Base-by-base conservation (phyloP, 2,113 vertebrate genomes). In the Cnemophilus loriae region DNA sequence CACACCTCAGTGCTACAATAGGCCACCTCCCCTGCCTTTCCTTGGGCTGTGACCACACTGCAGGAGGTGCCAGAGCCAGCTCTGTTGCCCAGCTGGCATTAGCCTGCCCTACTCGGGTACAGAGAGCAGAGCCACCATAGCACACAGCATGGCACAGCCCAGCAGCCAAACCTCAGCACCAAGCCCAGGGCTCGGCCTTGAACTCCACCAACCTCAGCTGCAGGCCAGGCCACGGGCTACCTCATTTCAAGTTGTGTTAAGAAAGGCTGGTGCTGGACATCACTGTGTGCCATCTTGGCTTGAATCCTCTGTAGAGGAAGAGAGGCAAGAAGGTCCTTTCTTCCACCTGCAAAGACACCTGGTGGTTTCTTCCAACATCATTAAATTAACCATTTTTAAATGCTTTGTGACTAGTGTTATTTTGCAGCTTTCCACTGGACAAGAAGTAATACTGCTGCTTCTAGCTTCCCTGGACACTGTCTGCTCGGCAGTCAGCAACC, bases 331-430 rank as follows among this genome's bases (percentile, higher is more conserved):
- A 77, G 19, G 23, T 44, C 86, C 46, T 49, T 76, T 76, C 55
- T 30, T 26, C 56, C 74, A 60, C 70, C 37, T 68, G 74, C 75
- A 73, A 94, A 95, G 70, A 96, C 49, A 70, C 16, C 42, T 39
- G 60, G 57, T 64, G 35, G 39, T 90, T 93, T 92, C 88, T 93
- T 81, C 41, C 69, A 75, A 52, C 49, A 46, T 27, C 50, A 32
- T 57, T 71, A 93, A 53, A 84, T 77, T 68, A 95, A 91, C 91
- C 90, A 93, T 92, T 96, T 89, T 81, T 33, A 90, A 97, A 95
- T 81, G 87, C 82, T 95, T 95, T 90, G 87, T 92, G 95, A 94
- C 87, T 97, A 96, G 95, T 96, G 96, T 96, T 96, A 85, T 79
- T 94, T 68, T 93, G 89, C 59, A 93, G 76, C 84, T 92, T 94